Base-by-base conservation (phyloP, 2,888 invertebrate genomes). In the Diarsia mendica region DNA sequence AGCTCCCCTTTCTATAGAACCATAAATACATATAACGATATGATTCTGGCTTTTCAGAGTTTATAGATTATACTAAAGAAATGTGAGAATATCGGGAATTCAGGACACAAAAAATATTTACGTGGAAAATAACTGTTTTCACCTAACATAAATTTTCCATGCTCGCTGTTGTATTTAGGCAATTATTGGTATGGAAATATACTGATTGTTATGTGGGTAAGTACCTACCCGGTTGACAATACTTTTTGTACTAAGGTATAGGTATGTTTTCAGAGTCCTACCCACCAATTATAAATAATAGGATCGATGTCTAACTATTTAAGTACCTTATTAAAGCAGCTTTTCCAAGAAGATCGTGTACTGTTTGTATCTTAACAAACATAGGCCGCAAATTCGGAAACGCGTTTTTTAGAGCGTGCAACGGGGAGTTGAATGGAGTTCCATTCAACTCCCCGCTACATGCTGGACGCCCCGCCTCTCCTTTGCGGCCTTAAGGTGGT, bases 41-140 rank as follows among this genome's bases (percentile, higher is more conserved):
- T 33, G 13, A 46, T 20, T 18, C 3, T 58, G 23, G 18, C 18
- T 11, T 69, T 44, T 55, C 58, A 28, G 28, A 28, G 28, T 28
- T 28, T 28, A 28, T 28, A n/a, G 46, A 75, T 75, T n/a, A 20
- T 18, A 6, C n/a, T 23, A 23, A 76, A 67, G 46, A 75, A 10
- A 10, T 60, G 61, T 10, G 15, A 53, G 51, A 67, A 49, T 44
- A 53, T 67, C 3, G 18, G 4, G 13, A n/a, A 18, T 5, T 39
- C 39, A 4, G 39, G 8, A 53, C 11, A 20, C 9, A 61, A 49
- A 11, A 28, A 13, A 28, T 67, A 67, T 46, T 67, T 61, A 28
- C 46, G 28, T 46, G n/a, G 15, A 39, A 74, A 64, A 39, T 18
- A 48, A 1, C 13, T 48, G 23, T 33, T 49, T 55, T 63, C 8